phyloP scores from a whole-genome alignment of 1,140 invertebrate species.

The Bombyx mori region ASM3026992v2 NC_085122.1:9064501-9065000 shows the following conservation, averaged over 20 bases:
- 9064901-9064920: constrained; percentile 59
- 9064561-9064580: constrained; percentile 62
- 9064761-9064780: constrained; percentile 57
- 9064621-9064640: constrained; percentile 61
- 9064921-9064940: constrained; percentile 60
- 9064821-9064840: constrained; percentile 46
- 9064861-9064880: constrained; percentile 62
- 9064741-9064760: constrained; percentile 57
- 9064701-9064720: constrained; percentile 59
- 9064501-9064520: constrained; percentile 58
- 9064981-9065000: constrained; percentile 56
- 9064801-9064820: constrained; percentile 56
- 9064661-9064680: constrained; percentile 55
- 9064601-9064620: constrained; percentile 61
- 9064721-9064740: constrained; percentile 54
- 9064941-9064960: constrained; percentile 61
- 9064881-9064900: constrained; percentile 59
- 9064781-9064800: constrained; percentile 53
- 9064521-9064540: constrained; percentile 61
- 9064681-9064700: constrained; percentile 66
- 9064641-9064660: constrained; percentile 51
- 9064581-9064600: constrained; percentile 59
- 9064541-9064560: constrained; percentile 64
- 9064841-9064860: constrained; percentile 33
- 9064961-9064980: constrained; percentile 60